phyloP scores from a whole-genome alignment of 2,113 vertebrate genomes.

The Numenius arquata region DNA sequence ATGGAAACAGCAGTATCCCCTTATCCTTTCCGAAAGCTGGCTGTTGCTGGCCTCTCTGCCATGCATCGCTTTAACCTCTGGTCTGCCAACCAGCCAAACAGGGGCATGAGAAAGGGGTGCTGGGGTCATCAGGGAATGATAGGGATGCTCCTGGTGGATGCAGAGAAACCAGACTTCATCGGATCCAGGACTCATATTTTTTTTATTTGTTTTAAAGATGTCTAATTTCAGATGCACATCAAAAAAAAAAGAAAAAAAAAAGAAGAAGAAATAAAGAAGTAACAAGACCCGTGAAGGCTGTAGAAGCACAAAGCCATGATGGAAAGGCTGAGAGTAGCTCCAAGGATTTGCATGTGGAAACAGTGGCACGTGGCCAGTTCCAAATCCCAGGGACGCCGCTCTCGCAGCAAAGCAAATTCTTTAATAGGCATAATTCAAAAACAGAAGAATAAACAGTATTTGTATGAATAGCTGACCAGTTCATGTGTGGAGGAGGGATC shows the following conservation, averaged over 20 bases:
- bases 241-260: background rate
- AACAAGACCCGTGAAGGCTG: background rate
- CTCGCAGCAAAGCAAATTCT: slow-evolving; percentile 27
- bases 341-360: slow-evolving; percentile 37
- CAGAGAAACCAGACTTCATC: background rate
- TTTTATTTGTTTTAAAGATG: background rate
- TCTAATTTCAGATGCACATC: background rate
- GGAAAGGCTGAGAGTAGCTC: slow-evolving; percentile 35
- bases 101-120: background rate
- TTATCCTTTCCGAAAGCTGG: background rate
- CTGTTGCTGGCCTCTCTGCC: background rate
- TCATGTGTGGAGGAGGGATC: slow-evolving; percentile 52
- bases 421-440: slow-evolving; percentile 52
- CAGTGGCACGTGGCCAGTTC: background rate
- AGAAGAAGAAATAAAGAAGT: background rate
- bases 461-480: slow-evolving; percentile 36
- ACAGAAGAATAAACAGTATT: slow-evolving; percentile 52
- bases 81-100: background rate
- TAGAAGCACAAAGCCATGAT: background rate
- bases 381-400: slow-evolving; percentile 1
- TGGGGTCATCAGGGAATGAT: background rate
- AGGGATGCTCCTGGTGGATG: background rate
- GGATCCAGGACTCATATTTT: accelerated
- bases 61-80: background rate
- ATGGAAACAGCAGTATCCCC: background rate